Evolutionary conservation across 92 coral and sea anemone species (phyloP).

Genomic region (Epizoanthus illoricatus): DNA sequence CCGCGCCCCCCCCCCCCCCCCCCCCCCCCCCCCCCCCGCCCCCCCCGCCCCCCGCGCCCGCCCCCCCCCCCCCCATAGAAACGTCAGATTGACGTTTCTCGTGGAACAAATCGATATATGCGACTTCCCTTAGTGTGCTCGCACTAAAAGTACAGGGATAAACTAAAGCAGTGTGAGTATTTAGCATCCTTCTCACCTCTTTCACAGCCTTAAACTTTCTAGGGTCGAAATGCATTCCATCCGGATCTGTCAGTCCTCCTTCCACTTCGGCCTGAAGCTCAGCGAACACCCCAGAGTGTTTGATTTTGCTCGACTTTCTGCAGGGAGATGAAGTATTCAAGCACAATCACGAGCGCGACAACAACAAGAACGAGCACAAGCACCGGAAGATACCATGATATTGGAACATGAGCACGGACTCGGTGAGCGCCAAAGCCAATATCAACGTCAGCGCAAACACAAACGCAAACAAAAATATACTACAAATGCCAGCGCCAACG

Average conservation of each 20-base stretch:
- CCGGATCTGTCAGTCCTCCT: conserved; percentile 62
- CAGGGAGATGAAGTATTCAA: background rate
- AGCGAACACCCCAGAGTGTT: conserved; percentile 69
- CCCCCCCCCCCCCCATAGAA: no score
- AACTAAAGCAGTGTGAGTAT: no score
- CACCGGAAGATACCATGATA: background rate
- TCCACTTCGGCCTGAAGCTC: conserved; percentile 69
- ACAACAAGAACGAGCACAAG: background rate
- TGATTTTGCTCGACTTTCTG: conserved; percentile 70
- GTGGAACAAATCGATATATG: no score
- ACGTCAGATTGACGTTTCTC: no score
- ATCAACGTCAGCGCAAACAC: background rate
- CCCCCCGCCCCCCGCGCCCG: no score
- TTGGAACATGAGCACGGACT: background rate
- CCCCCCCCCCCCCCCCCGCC: no score
- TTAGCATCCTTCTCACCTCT: conserved; percentile 52
- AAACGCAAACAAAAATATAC: no score
- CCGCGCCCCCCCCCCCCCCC: no score
- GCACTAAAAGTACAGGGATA: background rate
- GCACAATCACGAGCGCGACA: background rate
- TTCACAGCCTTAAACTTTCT: conserved; percentile 78
- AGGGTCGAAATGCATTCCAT: conserved; percentile 84
- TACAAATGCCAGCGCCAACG: background rate
- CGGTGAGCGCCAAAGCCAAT: background rate
- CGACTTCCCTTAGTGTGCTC: no score